A percentile compares a stretch with the other conserved stretches of the same genome.
phyloP scores from a whole-genome alignment of 2,797 vertebrate species.

The Hypotaenidia okinawae region DNA sequence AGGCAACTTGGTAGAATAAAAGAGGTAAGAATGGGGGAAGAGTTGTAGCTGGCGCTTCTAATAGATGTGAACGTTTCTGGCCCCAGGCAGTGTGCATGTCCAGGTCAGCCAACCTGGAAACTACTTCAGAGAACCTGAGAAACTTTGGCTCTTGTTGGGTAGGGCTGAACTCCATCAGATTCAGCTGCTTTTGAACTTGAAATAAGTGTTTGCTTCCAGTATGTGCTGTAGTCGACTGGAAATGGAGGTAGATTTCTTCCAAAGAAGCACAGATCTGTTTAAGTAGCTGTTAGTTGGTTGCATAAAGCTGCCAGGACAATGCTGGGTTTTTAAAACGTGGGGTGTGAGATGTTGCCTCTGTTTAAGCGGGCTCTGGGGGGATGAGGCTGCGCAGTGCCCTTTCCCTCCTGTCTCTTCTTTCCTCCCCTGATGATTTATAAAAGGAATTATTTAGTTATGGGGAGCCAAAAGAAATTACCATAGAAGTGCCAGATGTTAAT shows the following conservation, averaged over 20 bases:
- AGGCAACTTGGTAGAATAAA: neutral
- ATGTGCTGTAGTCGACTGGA: neutral
- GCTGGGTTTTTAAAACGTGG: neutral
- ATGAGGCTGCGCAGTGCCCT: neutral
- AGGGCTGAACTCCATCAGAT: constrained; percentile 11
- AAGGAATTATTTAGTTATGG: neutral
- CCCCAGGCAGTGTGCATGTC: neutral
- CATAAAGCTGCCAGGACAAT: constrained; percentile 1
- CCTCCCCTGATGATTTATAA: neutral
- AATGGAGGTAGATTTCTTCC: neutral
- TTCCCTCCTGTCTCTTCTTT: neutral
- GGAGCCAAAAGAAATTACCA: neutral
- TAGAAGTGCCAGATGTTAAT: neutral
- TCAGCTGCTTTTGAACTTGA: constrained; percentile 19
- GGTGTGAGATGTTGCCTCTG: neutral
- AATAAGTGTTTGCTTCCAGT: neutral
- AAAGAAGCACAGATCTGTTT: neutral
- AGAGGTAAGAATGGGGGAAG: neutral
- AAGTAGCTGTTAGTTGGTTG: neutral
- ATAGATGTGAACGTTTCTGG: constrained; percentile 5
- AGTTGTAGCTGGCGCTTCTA: neutral
- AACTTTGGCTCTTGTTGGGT: neutral
- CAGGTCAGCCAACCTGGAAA: constrained; percentile 10
- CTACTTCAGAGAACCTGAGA: constrained; percentile 43
- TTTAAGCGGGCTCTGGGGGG: neutral